A percentile compares a stretch with the other conserved stretches of the same genome.
Evolutionary conservation across 1,140 invertebrate species (phyloP).

Genomic region (Drosophila quadrilineata): DNA sequence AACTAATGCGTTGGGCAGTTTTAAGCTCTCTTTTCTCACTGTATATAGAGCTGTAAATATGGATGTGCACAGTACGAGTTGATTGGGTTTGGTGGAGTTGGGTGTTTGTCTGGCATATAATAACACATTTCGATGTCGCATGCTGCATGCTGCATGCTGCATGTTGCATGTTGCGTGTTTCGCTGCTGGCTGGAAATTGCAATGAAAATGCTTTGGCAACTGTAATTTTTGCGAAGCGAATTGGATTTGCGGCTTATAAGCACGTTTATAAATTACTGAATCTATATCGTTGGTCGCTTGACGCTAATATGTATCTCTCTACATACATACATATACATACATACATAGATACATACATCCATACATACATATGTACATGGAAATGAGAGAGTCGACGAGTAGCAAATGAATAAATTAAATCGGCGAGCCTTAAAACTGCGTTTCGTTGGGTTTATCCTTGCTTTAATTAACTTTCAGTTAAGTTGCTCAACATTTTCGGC

Average conservation of each 20-base stretch:
- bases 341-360: conserved; percentile 9
- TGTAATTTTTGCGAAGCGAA: conserved; percentile 68
- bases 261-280: conserved; percentile 78
- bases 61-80: too few species aligned
- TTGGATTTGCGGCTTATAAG: conserved; percentile 75
- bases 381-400: not conserved
- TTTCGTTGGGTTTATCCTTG: conserved; percentile 9
- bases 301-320: not conserved
- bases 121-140: conserved; percentile 28
- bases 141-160: too few species aligned
- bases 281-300: conserved; percentile 44
- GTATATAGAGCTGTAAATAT: too few species aligned
- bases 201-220: conserved; percentile 31
- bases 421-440: conserved; percentile 48
- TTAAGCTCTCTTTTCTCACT: too few species aligned
- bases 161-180: conserved; percentile 5
- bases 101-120: too few species aligned
- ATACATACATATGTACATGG: too few species aligned
- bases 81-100: too few species aligned
- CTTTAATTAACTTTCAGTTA: conserved; percentile 56
- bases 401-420: conserved; percentile 72
- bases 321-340: not conserved
- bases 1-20: conserved; percentile 6
- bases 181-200: conserved; percentile 27
- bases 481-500: conserved; percentile 29